Conservation (phyloP, 37 sponge, comb jelly and placozoan species). For the Theonella swinhoei region DNA sequence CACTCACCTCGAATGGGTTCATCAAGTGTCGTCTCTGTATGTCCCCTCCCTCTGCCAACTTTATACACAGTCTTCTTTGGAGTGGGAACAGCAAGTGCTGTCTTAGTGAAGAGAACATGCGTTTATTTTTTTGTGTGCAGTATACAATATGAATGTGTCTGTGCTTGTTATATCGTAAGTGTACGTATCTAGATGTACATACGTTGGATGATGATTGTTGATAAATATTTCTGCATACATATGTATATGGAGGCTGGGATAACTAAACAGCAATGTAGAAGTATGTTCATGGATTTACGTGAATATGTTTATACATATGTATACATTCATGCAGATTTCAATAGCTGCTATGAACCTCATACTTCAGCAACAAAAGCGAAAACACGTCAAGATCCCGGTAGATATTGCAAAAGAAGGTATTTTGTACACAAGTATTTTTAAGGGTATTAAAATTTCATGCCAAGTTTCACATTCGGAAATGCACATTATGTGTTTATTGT, state of each 20-base stretch:
- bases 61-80: too few relatives aligned
- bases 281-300: neutral
- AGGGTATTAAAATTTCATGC: neutral
- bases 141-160: too few relatives aligned
- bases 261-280: neutral
- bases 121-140: too few relatives aligned
- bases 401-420: constrained; percentile 43
- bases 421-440: neutral
- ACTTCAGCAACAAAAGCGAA: constrained; percentile 52
- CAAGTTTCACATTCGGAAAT: neutral
- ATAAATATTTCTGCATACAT: neutral
- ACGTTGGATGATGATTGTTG: too few relatives aligned
- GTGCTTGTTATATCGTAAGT: too few relatives aligned
- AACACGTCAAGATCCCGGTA: constrained; percentile 28
- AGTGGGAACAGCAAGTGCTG: too few relatives aligned
- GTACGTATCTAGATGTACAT: too few relatives aligned
- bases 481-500: neutral
- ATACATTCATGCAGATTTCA: constrained; percentile 24
- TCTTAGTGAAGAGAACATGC: too few relatives aligned
- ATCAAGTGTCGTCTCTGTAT: too few relatives aligned
- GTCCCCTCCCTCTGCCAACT: too few relatives aligned
- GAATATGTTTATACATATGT: too few relatives aligned
- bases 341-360: constrained; percentile 23
- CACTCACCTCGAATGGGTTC: too few relatives aligned
- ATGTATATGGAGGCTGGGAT: neutral